Base-by-base conservation (phyloP, 2,888 invertebrate species). In the Neelides folsomi region DNA sequence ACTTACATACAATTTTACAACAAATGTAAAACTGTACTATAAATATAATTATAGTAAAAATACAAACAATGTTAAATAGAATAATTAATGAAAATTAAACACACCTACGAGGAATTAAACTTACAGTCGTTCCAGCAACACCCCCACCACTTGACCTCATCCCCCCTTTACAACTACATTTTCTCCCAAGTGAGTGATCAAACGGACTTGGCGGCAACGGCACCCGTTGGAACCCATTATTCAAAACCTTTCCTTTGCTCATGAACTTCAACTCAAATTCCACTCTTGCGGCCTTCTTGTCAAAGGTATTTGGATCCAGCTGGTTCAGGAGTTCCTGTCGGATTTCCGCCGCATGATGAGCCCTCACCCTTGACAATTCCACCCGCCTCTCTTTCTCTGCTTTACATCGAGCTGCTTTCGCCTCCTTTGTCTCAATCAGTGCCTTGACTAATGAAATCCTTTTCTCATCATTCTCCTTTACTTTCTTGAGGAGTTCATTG, bases 241-340 rank as follows among this genome's bases (percentile, higher is more conserved):
- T 27, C 27, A 27, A 27, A 3, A 27, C 7, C 27, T 27, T 27
- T 27, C 27, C 27, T 49, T 56, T 59, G 38, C 54, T 59, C 52
- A 64, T 41, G 13, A 64, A 18, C 20, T 49, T 51, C 40, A 59
- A 19, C 46, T 62, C 64, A 35, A 61, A 47, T 39, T 64, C 64
- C 1, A 56, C 64, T 18, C 64, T 41, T 2, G 62, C 59, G 27
- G 59, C 62, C 48, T 62, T 64, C 49, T 56, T 59, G 34, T 59
- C 62, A 56, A 64, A 64, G 16, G 62, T 64, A 12, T 64, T 60
- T 19, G 62, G 62, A 53, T 60, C 61, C 3, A 64, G 39, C 49
- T 57, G 52, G 20, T 61, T 58, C 27, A 54, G 57, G 8, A 64
- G 49, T 19, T 59, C 20, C 9, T 58, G 56, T 37, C 64, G 50